These are phyloP conservation scores for Lasius platythorax DNA, from an alignment of 2,888 invertebrate genomes.

Conservation along the genomic window DNA sequence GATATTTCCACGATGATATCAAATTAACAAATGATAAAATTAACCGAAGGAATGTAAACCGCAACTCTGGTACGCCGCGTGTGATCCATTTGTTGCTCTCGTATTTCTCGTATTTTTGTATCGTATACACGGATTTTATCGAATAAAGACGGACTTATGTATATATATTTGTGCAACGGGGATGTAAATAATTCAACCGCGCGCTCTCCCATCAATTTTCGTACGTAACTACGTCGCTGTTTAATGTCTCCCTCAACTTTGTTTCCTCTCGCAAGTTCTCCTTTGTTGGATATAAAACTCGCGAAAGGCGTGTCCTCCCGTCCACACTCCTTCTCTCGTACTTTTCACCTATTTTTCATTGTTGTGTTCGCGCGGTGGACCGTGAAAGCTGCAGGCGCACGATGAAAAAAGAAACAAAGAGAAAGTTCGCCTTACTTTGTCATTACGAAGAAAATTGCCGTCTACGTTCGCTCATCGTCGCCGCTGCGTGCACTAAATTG, in stretches of 20 bases:
- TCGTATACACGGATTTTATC: neutral
- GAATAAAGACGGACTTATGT: neutral
- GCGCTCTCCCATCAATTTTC: neutral
- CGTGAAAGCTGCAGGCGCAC: neutral
- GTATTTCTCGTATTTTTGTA: neutral
- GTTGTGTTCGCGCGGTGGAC: slow-evolving; percentile 21
- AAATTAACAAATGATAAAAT: slow-evolving; percentile 1
- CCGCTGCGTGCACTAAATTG: slow-evolving; percentile 11
- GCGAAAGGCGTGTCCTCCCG: neutral
- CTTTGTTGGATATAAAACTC: slow-evolving; percentile 8
- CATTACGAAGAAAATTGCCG: slow-evolving; percentile 40
- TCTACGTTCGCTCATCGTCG: neutral
- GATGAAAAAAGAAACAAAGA: slow-evolving; percentile 2
- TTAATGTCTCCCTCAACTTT: slow-evolving; percentile 35
- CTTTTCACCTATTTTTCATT: slow-evolving; percentile 28
- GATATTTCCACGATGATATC: neutral
- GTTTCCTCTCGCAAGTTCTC: neutral
- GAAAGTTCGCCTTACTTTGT: slow-evolving; percentile 14
- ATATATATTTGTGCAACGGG: neutral
- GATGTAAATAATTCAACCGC: neutral
- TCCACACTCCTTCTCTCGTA: neutral
- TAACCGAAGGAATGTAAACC: neutral
- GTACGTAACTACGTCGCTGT: neutral
- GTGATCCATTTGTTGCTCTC: neutral
- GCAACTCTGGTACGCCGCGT: neutral